Evolutionary conservation across 2,797 vertebrate genomes (phyloP).

Genomic region (Melanotaenia pygmaea): DNA sequence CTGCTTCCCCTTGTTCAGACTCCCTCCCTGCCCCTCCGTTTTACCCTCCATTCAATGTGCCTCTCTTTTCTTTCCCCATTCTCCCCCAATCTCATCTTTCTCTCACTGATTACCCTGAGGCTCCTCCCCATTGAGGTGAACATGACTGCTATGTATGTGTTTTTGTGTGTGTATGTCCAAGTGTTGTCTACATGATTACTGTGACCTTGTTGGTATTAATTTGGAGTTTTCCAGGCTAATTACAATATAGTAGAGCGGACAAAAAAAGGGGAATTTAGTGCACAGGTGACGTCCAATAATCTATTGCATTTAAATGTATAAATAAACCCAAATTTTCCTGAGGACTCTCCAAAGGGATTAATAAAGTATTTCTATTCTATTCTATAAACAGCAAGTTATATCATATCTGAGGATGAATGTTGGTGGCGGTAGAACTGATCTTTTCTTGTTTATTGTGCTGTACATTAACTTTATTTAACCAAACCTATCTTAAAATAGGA

Average conservation of each 20-base stretch:
- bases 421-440: too few relatives aligned
- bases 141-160: slow-evolving; percentile 45
- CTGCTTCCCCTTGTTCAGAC: slow-evolving; percentile 70
- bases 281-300: too few relatives aligned
- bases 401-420: background rate
- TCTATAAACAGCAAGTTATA: slow-evolving; percentile 19
- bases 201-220: slow-evolving; percentile 73
- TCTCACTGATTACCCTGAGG: slow-evolving; percentile 69
- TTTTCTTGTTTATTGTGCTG: too few relatives aligned
- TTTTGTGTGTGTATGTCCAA: slow-evolving; percentile 26
- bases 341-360: too few relatives aligned
- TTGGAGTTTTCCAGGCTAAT: slow-evolving; percentile 62
- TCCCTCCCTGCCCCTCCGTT: slow-evolving; percentile 53
- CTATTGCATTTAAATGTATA: slow-evolving; percentile 10
- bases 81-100: slow-evolving; percentile 61
- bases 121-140: slow-evolving; percentile 71
- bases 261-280: slow-evolving; percentile 6
- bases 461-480: background rate
- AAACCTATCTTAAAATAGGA: background rate
- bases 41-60: slow-evolving; percentile 55
- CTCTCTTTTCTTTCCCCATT: slow-evolving; percentile 63
- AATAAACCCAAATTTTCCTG: background rate
- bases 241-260: slow-evolving; percentile 54
- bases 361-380: too few relatives aligned
- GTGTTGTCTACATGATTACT: slow-evolving; percentile 65